These are phyloP conservation scores for Liolophura sinensis DNA, from an alignment of 1,140 invertebrate species.

Conservation along the genomic window DNA sequence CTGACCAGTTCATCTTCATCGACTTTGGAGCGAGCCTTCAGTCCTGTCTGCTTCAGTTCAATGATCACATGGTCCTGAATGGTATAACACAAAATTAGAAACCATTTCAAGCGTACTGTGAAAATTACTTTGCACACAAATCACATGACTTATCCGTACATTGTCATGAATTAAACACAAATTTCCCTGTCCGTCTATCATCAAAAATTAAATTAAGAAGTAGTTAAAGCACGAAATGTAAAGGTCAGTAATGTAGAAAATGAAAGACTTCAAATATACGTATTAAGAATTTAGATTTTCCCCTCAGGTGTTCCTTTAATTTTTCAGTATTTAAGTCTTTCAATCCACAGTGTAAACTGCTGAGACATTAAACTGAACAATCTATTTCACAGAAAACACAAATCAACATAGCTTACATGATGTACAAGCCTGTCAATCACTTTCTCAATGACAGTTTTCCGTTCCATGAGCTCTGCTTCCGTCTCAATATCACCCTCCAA, in stretches of 20 bases:
- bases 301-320: no score
- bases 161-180: no score
- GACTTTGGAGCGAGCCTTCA: conserved; percentile 57
- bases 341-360: no score
- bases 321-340: no score
- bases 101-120: neutral
- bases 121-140: conserved; percentile 22
- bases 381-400: no score
- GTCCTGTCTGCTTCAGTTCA: conserved; percentile 73
- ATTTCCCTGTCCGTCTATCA: no score
- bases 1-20: conserved; percentile 48
- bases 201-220: no score
- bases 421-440: conserved; percentile 92
- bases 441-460: conserved; percentile 91
- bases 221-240: no score
- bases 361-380: no score
- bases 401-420: conserved; percentile 67
- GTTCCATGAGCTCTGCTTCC: conserved; percentile 87
- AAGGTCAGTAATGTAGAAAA: no score
- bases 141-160: neutral
- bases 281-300: no score
- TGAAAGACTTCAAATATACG: no score
- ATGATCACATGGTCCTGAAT: conserved; percentile 88
- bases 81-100: conserved; percentile 6
- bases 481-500: conserved; percentile 85